These are phyloP conservation scores for Trissolcus basalis DNA, from an alignment of 1,140 invertebrate species.

Conservation along the genomic window DNA sequence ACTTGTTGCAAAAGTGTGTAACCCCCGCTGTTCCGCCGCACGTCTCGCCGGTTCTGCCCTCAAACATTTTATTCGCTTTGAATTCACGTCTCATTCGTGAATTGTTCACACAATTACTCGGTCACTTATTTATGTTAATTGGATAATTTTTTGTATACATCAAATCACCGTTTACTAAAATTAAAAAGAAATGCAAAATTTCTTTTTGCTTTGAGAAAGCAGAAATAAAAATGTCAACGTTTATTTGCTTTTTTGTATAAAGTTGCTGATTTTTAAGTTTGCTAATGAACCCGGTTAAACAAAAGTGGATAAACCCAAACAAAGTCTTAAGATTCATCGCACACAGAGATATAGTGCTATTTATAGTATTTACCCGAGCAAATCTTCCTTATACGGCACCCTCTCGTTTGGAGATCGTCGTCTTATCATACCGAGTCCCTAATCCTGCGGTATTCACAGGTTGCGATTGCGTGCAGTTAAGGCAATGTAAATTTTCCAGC, in stretches of 20 bases:
- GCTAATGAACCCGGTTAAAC: background rate
- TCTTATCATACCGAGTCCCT: constrained; percentile 58
- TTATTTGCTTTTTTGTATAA: too few species aligned
- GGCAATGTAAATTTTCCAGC: constrained; percentile 65
- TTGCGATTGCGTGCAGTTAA: constrained; percentile 61
- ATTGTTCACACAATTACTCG: too few species aligned
- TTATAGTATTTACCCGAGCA: constrained; percentile 59
- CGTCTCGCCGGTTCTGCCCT: constrained; percentile 11
- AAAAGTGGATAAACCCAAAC: background rate
- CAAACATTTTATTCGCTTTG: constrained; percentile 11
- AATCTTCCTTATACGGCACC: constrained; percentile 57
- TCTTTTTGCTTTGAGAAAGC: too few species aligned
- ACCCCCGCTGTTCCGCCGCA: constrained; percentile 26
- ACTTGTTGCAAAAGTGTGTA: constrained; percentile 30
- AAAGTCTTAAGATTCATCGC: constrained; percentile 18
- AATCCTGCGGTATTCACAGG: constrained; percentile 61
- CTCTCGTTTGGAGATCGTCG: constrained; percentile 46
- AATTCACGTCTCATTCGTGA: background rate
- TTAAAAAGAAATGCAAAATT: too few species aligned
- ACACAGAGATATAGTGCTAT: constrained; percentile 45
- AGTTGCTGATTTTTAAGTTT: too few species aligned
- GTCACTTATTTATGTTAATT: too few species aligned
- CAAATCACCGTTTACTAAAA: too few species aligned
- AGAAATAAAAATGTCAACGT: too few species aligned
- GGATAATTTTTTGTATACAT: too few species aligned